A percentile compares a stretch with the other conserved stretches of the same genome.
phyloP scores from a whole-genome alignment of 2,113 vertebrate genomes.

The Girardinichthys multiradiatus region DNA sequence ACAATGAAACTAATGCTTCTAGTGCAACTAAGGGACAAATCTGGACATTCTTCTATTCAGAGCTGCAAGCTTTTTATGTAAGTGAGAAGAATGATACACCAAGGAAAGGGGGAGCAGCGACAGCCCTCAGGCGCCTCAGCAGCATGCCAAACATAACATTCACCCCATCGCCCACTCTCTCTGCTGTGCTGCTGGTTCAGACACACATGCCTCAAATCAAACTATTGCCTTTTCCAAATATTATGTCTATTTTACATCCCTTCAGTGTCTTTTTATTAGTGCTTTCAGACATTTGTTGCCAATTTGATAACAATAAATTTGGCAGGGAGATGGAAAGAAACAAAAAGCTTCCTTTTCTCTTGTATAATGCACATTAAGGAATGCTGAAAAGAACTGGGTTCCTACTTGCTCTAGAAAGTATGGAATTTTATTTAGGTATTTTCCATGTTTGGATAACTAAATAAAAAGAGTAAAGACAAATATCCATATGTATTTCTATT shows the following conservation, averaged over 20 bases:
- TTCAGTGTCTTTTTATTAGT: constrained; percentile 10
- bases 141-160: constrained; percentile 68
- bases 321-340: neutral
- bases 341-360: constrained; percentile 1
- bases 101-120: constrained; percentile 20
- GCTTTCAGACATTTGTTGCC: constrained; percentile 7
- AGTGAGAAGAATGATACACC: constrained; percentile 30
- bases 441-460: too few relatives aligned
- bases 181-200: constrained; percentile 14
- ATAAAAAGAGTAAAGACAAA: too few relatives aligned
- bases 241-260: neutral
- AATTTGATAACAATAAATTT: constrained; percentile 12
- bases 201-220: constrained; percentile 30
- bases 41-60: constrained; percentile 13
- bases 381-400: too few relatives aligned
- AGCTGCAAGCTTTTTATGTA: constrained; percentile 2
- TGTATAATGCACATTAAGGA: too few relatives aligned
- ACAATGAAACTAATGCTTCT: neutral
- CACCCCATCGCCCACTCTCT: constrained; percentile 34
- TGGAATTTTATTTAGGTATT: too few relatives aligned
- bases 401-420: too few relatives aligned
- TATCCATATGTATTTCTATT: too few relatives aligned
- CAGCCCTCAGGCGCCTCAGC: constrained; percentile 50
- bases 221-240: constrained; percentile 3
- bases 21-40: constrained; percentile 13